Conservation (phyloP, 2,888 invertebrate species). For the Choristoneura rosaceana region DNA sequence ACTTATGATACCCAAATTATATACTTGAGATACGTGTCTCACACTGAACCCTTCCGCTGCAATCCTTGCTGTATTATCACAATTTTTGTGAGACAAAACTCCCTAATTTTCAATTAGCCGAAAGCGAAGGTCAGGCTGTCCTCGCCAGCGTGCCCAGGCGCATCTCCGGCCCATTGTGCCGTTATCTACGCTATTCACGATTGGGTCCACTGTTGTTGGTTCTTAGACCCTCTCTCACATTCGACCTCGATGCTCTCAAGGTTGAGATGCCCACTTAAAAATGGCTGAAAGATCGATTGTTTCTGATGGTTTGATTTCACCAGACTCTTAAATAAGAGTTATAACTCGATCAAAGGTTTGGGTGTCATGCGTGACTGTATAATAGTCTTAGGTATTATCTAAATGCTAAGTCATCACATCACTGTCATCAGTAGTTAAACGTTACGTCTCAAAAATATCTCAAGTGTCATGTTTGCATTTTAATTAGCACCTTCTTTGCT, state of each 20-base stretch:
- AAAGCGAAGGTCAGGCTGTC: conserved; percentile 56
- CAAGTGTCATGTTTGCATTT: not conserved
- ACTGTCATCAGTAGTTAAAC: too few relatives aligned
- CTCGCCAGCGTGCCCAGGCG: conserved; percentile 65
- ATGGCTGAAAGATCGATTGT: conserved; percentile 20
- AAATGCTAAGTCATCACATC: too few relatives aligned
- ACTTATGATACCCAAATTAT: too few relatives aligned
- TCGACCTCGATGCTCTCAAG: conserved; percentile 39
- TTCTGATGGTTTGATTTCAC: not conserved
- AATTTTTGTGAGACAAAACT: conserved; percentile 4
- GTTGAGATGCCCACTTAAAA: conserved; percentile 20
- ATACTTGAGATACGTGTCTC: too few relatives aligned
- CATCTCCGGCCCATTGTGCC: conserved; percentile 81
- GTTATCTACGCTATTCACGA: conserved; percentile 82
- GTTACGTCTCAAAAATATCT: not conserved
- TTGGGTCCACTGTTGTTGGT: conserved; percentile 65
- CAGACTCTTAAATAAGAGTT: not conserved
- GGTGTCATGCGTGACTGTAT: not conserved
- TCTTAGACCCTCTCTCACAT: conserved; percentile 40
- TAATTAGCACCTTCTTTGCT: not conserved
- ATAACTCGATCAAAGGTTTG: not conserved
- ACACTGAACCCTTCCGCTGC: too few relatives aligned
- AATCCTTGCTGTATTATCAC: not conserved
- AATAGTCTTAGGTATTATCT: too few relatives aligned
- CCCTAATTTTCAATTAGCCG: conserved; percentile 41